These are phyloP conservation scores for Peromyscus melanophrys DNA, from an alignment of 2,797 vertebrate species.

Conservation along the genomic window DNA sequence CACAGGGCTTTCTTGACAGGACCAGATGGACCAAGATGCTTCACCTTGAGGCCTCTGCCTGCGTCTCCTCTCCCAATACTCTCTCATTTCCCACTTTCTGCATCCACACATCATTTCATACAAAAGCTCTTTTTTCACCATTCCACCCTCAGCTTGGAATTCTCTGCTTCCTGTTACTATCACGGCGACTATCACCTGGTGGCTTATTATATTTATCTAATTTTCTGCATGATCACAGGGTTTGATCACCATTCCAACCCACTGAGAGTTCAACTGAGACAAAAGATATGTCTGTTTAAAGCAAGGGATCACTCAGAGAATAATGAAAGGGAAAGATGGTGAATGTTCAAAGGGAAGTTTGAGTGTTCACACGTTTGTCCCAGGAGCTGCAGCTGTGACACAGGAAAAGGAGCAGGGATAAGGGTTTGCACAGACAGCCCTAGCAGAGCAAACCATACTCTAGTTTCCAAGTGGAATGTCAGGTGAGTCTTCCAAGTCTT, in stretches of 20 bases:
- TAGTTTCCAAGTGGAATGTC: not conserved
- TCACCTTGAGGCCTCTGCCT: not conserved
- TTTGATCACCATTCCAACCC: not conserved
- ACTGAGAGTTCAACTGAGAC: not conserved
- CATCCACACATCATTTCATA: not conserved
- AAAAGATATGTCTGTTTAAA: conserved; percentile 18
- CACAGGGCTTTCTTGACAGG: not conserved
- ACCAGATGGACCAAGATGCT: not conserved
- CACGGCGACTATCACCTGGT: not conserved
- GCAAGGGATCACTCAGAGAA: not conserved
- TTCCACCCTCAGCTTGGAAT: not conserved
- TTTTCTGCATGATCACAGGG: not conserved
- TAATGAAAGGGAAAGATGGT: not conserved
- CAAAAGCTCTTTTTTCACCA: not conserved
- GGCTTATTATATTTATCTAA: not conserved
- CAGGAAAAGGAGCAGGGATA: not conserved
- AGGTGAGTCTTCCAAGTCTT: not conserved
- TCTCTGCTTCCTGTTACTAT: not conserved
- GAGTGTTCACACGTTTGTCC: too few relatives aligned
- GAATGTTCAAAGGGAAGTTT: not conserved
- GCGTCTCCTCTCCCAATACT: not conserved
- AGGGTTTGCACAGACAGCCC: not conserved
- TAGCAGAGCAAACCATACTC: not conserved
- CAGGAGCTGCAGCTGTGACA: not conserved
- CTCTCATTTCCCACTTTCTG: not conserved